A percentile compares a stretch with the other conserved stretches of the same genome.
Conservation (phyloP, 2,888 invertebrate genomes). For the Arrhopalites spinosus region DNA sequence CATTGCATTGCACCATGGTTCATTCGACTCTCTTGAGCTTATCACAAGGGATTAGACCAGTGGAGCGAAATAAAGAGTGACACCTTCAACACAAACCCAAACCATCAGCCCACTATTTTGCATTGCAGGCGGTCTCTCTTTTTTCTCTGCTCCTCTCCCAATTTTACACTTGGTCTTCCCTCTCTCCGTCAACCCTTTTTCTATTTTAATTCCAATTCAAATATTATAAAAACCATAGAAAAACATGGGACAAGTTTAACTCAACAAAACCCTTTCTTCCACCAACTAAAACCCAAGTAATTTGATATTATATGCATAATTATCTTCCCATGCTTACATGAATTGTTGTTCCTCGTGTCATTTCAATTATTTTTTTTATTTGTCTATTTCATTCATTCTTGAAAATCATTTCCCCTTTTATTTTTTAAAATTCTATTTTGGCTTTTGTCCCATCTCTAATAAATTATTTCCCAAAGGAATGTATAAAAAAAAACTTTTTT, state of each 20-base stretch:
- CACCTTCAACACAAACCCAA: conserved; percentile 39
- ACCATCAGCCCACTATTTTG: conserved; percentile 34
- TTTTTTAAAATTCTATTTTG: too few species aligned
- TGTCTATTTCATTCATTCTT: too few species aligned
- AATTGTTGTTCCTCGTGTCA: neutral
- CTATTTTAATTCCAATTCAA: conserved; percentile 24
- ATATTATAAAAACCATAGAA: conserved; percentile 21
- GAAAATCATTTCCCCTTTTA: too few species aligned
- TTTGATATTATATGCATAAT: neutral
- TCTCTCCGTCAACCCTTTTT: conserved; percentile 29
- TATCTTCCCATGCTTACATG: neutral
- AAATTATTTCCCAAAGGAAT: too few species aligned
- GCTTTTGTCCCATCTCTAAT: too few species aligned
- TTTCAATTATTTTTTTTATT: neutral
- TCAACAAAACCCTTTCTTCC: neutral
- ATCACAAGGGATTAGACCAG: conserved; percentile 46
- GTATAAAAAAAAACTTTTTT: too few species aligned
- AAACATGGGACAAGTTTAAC: neutral
- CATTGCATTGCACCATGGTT: neutral
- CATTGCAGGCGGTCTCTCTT: conserved; percentile 43
- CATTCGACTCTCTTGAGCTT: conserved; percentile 19
- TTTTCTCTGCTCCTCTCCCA: too few species aligned
- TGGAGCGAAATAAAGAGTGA: conserved; percentile 47
- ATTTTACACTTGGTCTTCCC: conserved; percentile 39
- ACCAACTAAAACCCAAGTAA: neutral